Evolutionary conservation across 2,797 vertebrate genomes (phyloP).

Genomic region (Alca torda): DNA sequence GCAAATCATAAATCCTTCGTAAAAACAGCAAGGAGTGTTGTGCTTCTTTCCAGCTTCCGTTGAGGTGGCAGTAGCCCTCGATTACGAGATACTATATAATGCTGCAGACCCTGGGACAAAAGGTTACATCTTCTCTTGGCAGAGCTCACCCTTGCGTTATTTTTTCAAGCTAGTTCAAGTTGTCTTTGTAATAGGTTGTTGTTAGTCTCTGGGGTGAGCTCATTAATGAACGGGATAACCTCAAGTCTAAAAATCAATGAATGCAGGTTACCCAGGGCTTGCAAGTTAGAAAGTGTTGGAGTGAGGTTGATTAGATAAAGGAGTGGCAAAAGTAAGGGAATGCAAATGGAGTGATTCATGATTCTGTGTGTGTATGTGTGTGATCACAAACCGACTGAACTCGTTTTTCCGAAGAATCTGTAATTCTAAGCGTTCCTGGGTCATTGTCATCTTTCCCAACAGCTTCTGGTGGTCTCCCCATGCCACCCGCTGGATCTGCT

Average conservation of each 20-base stretch:
- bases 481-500: background rate
- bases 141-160: background rate
- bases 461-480: background rate
- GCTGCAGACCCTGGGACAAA: background rate
- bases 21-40: rapidly evolving
- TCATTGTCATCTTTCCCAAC: rapidly evolving
- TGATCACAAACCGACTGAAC: background rate
- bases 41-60: background rate
- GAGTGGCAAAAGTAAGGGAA: constrained; percentile 47
- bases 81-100: background rate
- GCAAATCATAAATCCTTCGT: background rate
- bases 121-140: background rate
- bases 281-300: constrained; percentile 28
- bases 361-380: background rate
- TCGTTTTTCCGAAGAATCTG: background rate
- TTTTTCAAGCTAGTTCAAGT: background rate
- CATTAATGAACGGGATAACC: background rate
- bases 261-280: background rate
- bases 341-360: constrained; percentile 52
- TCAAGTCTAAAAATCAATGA: background rate
- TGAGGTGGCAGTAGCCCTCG: background rate
- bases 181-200: background rate
- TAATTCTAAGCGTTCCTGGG: background rate
- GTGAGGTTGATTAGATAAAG: constrained; percentile 42
- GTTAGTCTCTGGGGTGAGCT: background rate